phyloP scores from a whole-genome alignment of 1,140 invertebrate species.

The Chironomus tepperi region DNA sequence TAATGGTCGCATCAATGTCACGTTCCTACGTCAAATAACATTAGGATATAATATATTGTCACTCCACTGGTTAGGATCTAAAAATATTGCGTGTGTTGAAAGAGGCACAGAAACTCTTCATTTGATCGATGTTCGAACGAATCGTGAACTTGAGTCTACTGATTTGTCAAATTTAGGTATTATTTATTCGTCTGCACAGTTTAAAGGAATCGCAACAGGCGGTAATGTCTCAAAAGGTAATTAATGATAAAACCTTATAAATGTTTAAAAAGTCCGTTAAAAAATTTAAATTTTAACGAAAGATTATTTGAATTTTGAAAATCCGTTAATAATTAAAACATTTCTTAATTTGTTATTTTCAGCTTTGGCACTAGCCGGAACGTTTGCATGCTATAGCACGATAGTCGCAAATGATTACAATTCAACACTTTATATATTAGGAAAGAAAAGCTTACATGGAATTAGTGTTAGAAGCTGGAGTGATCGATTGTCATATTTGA shows the following conservation, averaged over 20 bases:
- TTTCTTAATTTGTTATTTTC: constrained; percentile 27
- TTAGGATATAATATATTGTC: constrained; percentile 60
- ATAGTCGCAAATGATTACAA: constrained; percentile 58
- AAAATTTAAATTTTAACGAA: too few relatives aligned
- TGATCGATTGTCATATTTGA: constrained; percentile 62
- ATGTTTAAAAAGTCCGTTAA: too few relatives aligned
- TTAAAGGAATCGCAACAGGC: constrained; percentile 74
- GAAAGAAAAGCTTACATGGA: constrained; percentile 69
- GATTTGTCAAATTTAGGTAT: constrained; percentile 77
- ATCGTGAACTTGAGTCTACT: constrained; percentile 72
- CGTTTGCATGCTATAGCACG: constrained; percentile 85
- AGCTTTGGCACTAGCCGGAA: constrained; percentile 53
- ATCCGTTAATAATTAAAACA: too few relatives aligned
- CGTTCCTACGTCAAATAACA: constrained; percentile 55
- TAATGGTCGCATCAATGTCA: constrained; percentile 34
- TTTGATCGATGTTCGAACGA: constrained; percentile 79
- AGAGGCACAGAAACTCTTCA: constrained; percentile 69
- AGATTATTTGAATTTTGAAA: not conserved
- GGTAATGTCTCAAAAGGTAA: constrained; percentile 47
- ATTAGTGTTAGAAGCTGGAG: constrained; percentile 75
- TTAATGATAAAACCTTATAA: not conserved
- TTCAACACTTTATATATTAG: constrained; percentile 75
- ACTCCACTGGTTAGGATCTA: constrained; percentile 79
- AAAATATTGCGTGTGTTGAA: constrained; percentile 78
- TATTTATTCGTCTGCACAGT: constrained; percentile 86